Evolutionary conservation across 2,888 invertebrate species (phyloP), one percentile per base, ranked within the genome.

Genomic region (Ochropleura plecta): DNA sequence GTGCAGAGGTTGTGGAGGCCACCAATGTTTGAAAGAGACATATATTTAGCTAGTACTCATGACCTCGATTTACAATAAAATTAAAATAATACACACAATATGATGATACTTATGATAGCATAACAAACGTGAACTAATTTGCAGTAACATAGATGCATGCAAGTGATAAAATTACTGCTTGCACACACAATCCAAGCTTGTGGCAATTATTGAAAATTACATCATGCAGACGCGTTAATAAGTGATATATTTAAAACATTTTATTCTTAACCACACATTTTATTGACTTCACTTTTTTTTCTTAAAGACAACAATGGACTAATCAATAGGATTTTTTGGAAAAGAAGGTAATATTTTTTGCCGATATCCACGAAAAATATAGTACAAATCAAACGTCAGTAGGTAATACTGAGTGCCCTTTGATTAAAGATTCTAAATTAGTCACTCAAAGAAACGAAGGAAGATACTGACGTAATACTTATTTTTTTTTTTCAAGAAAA

Each of bases 401-500:
- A n/a, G n/a, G n/a, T 48, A 9, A 12, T 49, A n/a, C 10, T 48
- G 1, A 44, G 42, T 75, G 12, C 12, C 16, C 20, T 3, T 48
- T 60, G 46, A 64, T 67, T 30, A 62, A 40, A 7, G 40, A 60
- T 18, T 53, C 63, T 14, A 30, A 48, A 20, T 57, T 44, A 40
- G 1, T 48, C 55, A 30, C 46, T 16, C 62, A 18, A 70, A 48
- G 46, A 16, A 79, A 67, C 20, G 40, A 62, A 49, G 14, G 48
- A 67, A 60, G 30, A 76, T 62, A 71, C 59, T 73, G 14, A 57
- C 49, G 42, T 14, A 49, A 57, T 20, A n/a, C 72, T 78, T 72
- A 71, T 82, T 82, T 73, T 55, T 82, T 73, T 55, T 76, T 49
- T 46, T 18, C 46, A 42, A 74, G 59, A 44, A 82, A 83, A 87